Conservation (phyloP, 2,888 invertebrate species). For the Chrysomela aeneicollis region DNA sequence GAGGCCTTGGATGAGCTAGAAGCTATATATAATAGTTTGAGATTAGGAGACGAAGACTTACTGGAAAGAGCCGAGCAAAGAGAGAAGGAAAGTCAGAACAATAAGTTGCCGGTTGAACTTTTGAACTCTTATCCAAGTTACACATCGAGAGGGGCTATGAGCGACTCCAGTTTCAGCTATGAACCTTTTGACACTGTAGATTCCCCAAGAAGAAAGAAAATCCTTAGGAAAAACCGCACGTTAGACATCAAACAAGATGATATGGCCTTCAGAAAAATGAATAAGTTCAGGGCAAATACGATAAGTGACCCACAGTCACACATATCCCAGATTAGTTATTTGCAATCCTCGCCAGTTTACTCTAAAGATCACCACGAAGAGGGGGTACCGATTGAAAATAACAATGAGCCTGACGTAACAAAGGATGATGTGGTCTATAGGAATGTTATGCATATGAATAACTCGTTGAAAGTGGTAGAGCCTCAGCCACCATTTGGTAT, state of each 20-base stretch:
- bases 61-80: constrained; percentile 81
- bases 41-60: constrained; percentile 84
- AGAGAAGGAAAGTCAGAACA: constrained; percentile 62
- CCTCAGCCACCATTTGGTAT: constrained; percentile 92
- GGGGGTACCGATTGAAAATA: constrained; percentile 45
- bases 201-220: constrained; percentile 52
- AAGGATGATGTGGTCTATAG: constrained; percentile 86
- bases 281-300: constrained; percentile 66
- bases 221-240: constrained; percentile 60
- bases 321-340: constrained; percentile 70
- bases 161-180: constrained; percentile 60
- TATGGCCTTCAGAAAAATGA: constrained; percentile 80
- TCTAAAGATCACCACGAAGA: constrained; percentile 63
- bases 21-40: constrained; percentile 88
- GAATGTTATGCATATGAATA: constrained; percentile 80
- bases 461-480: constrained; percentile 74
- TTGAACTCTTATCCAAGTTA: constrained; percentile 47
- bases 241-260: constrained; percentile 78
- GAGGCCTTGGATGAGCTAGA: constrained; percentile 90
- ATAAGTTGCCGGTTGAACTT: constrained; percentile 48
- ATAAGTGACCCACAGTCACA: constrained; percentile 62
- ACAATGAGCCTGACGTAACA: constrained; percentile 78
- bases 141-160: constrained; percentile 54
- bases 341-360: constrained; percentile 74
- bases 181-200: constrained; percentile 56